These are phyloP conservation scores for Yponomeuta plumbellus DNA, from an alignment of 2,888 invertebrate species.

Conservation along the genomic window DNA sequence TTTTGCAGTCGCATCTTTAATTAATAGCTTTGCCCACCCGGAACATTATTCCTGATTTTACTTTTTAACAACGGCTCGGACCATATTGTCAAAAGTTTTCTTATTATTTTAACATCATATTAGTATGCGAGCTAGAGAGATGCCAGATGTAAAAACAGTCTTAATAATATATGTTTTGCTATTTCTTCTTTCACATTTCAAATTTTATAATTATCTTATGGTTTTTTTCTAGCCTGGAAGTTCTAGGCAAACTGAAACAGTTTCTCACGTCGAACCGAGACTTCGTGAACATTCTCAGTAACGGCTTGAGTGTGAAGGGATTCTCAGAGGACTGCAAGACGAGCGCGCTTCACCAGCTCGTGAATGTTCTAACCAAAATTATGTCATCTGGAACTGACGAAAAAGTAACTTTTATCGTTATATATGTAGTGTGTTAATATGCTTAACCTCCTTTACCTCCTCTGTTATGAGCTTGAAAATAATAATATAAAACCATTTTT, in stretches of 20 bases:
- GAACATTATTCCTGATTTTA: too few relatives aligned
- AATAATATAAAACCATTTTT: too few relatives aligned
- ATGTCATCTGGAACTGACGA: constrained; percentile 61
- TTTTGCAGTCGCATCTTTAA: too few relatives aligned
- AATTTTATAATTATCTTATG: constrained; percentile 14
- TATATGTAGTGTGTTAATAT: not conserved
- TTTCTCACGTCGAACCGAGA: constrained; percentile 71
- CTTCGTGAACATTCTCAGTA: constrained; percentile 71
- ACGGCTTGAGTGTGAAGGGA: constrained; percentile 71
- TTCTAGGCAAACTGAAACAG: constrained; percentile 67
- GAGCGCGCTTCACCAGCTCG: constrained; percentile 79
- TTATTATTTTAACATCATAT: too few relatives aligned
- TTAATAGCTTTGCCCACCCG: too few relatives aligned
- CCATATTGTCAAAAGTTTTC: too few relatives aligned
- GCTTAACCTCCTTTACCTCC: too few relatives aligned
- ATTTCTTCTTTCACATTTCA: constrained; percentile 12
- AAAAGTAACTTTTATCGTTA: constrained; percentile 46
- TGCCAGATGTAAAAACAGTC: too few relatives aligned
- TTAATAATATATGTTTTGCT: too few relatives aligned
- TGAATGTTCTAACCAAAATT: constrained; percentile 76
- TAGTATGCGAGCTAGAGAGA: too few relatives aligned
- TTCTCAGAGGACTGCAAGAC: constrained; percentile 81
- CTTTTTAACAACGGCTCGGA: too few relatives aligned
- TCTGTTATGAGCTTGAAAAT: too few relatives aligned
- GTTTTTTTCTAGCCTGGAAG: constrained; percentile 60